Evolutionary conservation across 2,113 vertebrate genomes (phyloP).

Genomic region (Alectura lathami): DNA sequence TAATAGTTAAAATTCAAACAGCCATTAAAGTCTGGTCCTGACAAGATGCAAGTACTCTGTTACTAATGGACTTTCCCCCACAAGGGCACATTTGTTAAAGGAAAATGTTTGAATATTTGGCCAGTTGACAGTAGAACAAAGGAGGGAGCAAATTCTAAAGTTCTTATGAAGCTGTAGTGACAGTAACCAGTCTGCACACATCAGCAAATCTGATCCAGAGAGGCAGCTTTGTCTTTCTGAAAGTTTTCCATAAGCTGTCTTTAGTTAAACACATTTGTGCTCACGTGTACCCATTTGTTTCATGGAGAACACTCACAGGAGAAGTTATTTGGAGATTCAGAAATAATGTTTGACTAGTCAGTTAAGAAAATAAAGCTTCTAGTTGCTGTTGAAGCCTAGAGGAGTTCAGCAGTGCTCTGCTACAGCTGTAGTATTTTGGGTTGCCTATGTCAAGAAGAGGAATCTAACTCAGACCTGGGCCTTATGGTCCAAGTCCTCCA

Average conservation of each 20-base stretch:
- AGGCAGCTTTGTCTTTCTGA: background rate
- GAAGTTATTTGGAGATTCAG: background rate
- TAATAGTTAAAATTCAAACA: slow-evolving; percentile 74
- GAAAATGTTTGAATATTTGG: slow-evolving; percentile 51
- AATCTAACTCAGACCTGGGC: accelerated
- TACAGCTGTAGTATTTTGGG: background rate
- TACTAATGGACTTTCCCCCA: slow-evolving; percentile 59
- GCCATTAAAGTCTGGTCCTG: slow-evolving; percentile 59
- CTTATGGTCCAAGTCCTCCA: accelerated
- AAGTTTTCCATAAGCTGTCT: background rate
- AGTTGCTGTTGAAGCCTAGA: background rate
- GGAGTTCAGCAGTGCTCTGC: background rate
- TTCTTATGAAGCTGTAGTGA: slow-evolving; percentile 2
- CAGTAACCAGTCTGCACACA: background rate
- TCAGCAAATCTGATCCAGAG: background rate
- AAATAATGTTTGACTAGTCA: background rate
- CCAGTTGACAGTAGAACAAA: background rate
- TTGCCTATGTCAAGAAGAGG: background rate
- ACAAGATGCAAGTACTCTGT: slow-evolving; percentile 59
- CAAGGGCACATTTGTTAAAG: slow-evolving; percentile 53
- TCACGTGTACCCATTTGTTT: background rate
- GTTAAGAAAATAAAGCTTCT: background rate
- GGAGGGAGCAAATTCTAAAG: slow-evolving; percentile 35
- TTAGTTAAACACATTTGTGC: background rate
- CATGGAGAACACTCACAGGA: background rate